Conservation (phyloP, 30 jellyfish, hydroid and myxozoan species). For the Aurelia aurita complex sp. Pacific region DNA sequence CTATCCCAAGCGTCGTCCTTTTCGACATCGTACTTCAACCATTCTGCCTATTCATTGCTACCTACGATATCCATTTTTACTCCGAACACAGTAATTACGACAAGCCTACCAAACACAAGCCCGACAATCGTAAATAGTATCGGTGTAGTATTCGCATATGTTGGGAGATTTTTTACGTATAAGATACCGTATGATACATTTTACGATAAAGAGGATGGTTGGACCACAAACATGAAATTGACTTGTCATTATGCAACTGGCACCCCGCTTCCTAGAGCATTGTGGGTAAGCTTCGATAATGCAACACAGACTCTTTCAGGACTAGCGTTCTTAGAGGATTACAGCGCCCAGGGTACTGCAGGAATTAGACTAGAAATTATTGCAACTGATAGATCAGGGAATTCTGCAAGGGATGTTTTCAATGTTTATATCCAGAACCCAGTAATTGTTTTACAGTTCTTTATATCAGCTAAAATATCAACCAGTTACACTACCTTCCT, state of each 20-base stretch:
- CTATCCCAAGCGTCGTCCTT: too few relatives aligned
- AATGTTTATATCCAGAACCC: conserved; percentile 32
- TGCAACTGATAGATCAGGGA: conserved; percentile 43
- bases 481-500: conserved; percentile 14
- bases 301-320: conserved; percentile 54
- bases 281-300: conserved; percentile 57
- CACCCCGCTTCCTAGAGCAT: conserved; percentile 4
- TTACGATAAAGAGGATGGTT: conserved; percentile 65
- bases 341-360: conserved; percentile 27
- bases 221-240: conserved; percentile 27
- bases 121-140: conserved; percentile 57
- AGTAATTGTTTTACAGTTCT: conserved; percentile 22
- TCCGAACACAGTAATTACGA: not conserved
- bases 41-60: not conserved
- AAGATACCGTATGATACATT: conserved; percentile 65
- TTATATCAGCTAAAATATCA: conserved; percentile 38
- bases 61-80: not conserved
- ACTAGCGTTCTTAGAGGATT: conserved; percentile 27
- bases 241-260: conserved; percentile 51
- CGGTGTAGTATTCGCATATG: conserved; percentile 41
- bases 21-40: not conserved
- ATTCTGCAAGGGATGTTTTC: conserved; percentile 60
- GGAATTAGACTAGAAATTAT: conserved; percentile 29
- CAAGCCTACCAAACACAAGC: conserved; percentile 25
- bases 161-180: conserved; percentile 38